Evolutionary conservation across 1,140 invertebrate genomes (phyloP).

Genomic region (Monochamus saltuarius): DNA sequence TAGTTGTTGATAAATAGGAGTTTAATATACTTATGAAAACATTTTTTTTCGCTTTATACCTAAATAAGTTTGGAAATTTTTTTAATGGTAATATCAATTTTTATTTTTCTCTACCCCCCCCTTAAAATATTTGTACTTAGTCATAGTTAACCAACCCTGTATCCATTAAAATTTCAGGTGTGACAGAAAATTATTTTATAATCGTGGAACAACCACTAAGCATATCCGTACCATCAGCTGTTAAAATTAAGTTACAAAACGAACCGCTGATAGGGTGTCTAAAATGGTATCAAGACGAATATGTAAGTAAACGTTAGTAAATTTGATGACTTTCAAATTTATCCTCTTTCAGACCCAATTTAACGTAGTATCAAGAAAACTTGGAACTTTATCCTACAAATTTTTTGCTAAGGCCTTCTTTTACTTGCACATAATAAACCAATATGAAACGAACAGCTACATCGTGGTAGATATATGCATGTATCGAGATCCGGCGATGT

Average conservation of each 20-base stretch:
- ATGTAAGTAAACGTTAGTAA: conserved; percentile 53
- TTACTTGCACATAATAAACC: conserved; percentile 87
- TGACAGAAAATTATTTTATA: conserved; percentile 81
- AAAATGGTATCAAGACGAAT: conserved; percentile 71
- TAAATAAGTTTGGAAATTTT: too few relatives aligned
- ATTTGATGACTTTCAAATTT: conserved; percentile 9
- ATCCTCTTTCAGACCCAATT: conserved; percentile 70
- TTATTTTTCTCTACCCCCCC: too few relatives aligned
- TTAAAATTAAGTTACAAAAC: conserved; percentile 61
- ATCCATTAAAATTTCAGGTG: conserved; percentile 51
- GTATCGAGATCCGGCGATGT: conserved; percentile 77
- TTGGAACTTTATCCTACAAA: conserved; percentile 60
- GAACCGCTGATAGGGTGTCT: conserved; percentile 64
- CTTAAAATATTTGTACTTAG: too few relatives aligned
- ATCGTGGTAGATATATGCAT: conserved; percentile 80
- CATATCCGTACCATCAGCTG: conserved; percentile 63
- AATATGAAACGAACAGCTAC: conserved; percentile 73
- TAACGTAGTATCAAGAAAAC: conserved; percentile 67
- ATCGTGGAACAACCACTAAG: conserved; percentile 81
- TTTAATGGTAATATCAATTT: too few relatives aligned
- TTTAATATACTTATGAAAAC: too few relatives aligned
- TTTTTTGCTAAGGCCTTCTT: conserved; percentile 76
- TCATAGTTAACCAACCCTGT: too few relatives aligned
- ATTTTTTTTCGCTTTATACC: too few relatives aligned
- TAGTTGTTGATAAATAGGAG: too few relatives aligned